A percentile compares a stretch with the other conserved stretches of the same genome.
phyloP scores from a whole-genome alignment of 2,113 vertebrate genomes.

The Anser brachyrhynchus region DNA sequence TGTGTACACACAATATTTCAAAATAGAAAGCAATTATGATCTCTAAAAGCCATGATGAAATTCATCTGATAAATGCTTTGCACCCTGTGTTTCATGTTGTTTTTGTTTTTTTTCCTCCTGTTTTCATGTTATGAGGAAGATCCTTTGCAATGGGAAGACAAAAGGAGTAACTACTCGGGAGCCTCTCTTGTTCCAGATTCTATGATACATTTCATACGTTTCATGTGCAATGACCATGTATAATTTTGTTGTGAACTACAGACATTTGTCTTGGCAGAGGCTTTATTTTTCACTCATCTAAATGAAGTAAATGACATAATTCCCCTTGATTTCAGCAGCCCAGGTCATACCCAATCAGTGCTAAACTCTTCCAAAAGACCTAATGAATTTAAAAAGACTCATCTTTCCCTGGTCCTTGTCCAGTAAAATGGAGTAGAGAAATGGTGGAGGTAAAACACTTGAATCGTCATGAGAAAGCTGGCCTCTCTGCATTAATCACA shows the following conservation, averaged over 20 bases:
- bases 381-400: background rate
- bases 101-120: background rate
- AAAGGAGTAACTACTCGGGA: background rate
- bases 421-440: slow-evolving; percentile 6
- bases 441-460: slow-evolving; percentile 6
- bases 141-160: background rate
- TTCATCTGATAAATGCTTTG: background rate
- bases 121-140: background rate
- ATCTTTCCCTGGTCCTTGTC: background rate
- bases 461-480: slow-evolving; percentile 29
- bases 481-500: slow-evolving; percentile 24
- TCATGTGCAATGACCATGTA: background rate
- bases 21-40: background rate
- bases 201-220: background rate
- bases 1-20: background rate
- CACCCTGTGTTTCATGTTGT: background rate
- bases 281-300: background rate
- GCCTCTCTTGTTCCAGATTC: background rate
- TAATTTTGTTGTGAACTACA: slow-evolving; percentile 19
- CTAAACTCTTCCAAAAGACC: background rate
- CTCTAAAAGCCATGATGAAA: background rate
- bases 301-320: background rate
- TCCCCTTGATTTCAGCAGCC: background rate
- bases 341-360: background rate
- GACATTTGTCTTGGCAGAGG: background rate